Percentiles rank a stretch among this genome's conserved stretches.
Evolutionary conservation across 2,113 vertebrate species (phyloP).

Genomic region (Ifrita kowaldi): DNA sequence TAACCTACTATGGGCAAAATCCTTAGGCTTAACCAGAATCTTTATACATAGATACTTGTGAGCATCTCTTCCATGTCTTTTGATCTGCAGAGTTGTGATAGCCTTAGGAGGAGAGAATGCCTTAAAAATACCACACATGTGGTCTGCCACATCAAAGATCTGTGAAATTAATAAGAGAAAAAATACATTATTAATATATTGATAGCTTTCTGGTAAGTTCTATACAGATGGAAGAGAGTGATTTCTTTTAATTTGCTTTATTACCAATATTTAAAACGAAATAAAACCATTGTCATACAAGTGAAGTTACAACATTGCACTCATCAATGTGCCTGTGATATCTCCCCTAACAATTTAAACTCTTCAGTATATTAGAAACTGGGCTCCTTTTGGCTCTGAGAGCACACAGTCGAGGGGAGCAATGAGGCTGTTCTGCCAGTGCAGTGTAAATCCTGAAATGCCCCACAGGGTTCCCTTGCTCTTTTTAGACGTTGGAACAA

Average conservation of each 20-base stretch:
- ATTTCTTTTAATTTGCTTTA: background rate
- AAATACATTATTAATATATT: too few species aligned
- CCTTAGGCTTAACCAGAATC: background rate
- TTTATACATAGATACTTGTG: background rate
- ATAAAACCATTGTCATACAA: background rate
- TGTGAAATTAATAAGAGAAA: background rate
- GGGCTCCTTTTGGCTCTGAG: background rate
- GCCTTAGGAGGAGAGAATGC: background rate
- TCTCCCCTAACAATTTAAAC: background rate
- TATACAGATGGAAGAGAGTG: background rate
- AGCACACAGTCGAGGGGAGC: background rate
- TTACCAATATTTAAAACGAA: background rate
- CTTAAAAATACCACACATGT: background rate
- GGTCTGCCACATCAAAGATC: too few species aligned
- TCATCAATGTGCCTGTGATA: background rate
- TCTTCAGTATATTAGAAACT: background rate
- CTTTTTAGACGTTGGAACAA: background rate
- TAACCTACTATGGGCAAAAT: background rate
- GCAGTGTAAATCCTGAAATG: background rate
- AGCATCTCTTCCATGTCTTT: background rate
- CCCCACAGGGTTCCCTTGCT: background rate
- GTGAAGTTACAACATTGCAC: background rate
- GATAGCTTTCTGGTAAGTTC: background rate
- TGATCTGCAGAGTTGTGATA: background rate
- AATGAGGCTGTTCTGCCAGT: background rate